Conservation (phyloP, 2,113 vertebrate genomes). For the Anolis carolinensis region DNA sequence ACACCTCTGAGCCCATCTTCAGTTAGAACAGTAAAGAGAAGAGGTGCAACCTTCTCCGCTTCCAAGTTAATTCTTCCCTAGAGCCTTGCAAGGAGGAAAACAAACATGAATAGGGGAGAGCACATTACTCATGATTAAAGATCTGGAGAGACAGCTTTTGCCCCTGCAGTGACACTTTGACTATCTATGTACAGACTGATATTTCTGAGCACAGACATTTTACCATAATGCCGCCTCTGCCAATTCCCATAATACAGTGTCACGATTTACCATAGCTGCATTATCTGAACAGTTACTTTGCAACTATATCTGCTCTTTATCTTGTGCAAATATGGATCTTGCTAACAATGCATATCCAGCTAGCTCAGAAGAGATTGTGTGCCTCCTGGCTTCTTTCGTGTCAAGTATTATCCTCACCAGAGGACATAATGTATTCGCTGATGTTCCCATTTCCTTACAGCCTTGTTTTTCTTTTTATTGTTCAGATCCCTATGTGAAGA, state of each 20-base stretch:
- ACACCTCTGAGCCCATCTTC: not conserved
- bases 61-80: not conserved
- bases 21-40: not conserved
- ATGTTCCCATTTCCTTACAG: constrained; percentile 30
- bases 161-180: not conserved
- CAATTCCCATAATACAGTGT: not conserved
- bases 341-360: fast-evolving
- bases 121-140: not conserved
- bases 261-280: not conserved
- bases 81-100: not conserved
- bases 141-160: not conserved
- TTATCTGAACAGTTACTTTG: fast-evolving
- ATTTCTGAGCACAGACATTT: not conserved
- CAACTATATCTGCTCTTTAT: not conserved
- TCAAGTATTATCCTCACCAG: not conserved
- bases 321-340: not conserved
- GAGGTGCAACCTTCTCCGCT: not conserved
- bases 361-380: not conserved
- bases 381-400: not conserved
- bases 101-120: not conserved
- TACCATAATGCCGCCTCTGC: not conserved
- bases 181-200: not conserved
- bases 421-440: not conserved
- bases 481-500: constrained; percentile 97
- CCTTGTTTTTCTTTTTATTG: constrained; percentile 46